phyloP scores from a whole-genome alignment of 2,888 invertebrate genomes.

The Acrocyrtus sp. region DNA sequence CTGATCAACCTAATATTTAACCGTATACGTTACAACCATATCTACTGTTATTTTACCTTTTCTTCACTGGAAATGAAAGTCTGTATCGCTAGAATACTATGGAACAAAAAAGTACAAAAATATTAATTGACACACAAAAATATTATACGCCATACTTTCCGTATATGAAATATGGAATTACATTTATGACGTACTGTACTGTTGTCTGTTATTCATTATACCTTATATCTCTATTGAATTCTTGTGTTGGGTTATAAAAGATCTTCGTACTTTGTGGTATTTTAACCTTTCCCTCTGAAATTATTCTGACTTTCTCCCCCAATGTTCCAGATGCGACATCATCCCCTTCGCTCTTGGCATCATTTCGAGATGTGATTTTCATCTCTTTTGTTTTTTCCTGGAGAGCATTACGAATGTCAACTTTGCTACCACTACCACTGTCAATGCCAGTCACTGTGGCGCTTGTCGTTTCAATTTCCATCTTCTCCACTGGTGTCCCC shows the following conservation, averaged over 20 bases:
- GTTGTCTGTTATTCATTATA: slow-evolving; percentile 62
- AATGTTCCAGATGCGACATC: too few relatives aligned
- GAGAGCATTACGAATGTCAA: too few relatives aligned
- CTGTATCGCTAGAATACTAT: slow-evolving; percentile 56
- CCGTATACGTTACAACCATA: too few relatives aligned
- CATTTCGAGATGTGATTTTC: not conserved
- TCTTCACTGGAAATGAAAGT: slow-evolving; percentile 49
- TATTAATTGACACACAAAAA: too few relatives aligned
- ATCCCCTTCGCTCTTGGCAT: not conserved
- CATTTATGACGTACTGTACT: not conserved
- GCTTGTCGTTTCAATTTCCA: not conserved
- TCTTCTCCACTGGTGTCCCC: not conserved
- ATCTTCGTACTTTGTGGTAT: slow-evolving; percentile 66
- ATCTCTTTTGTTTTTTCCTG: not conserved
- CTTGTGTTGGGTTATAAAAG: slow-evolving; percentile 98
- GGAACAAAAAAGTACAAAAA: slow-evolving; percentile 10
- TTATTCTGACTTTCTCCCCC: slow-evolving; percentile 27
- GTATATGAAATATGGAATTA: not conserved
- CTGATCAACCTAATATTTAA: too few relatives aligned
- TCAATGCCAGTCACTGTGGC: not conserved
- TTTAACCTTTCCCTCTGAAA: slow-evolving; percentile 58
- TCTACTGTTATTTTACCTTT: slow-evolving; percentile 18
- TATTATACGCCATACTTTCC: too few relatives aligned
- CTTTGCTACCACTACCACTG: not conserved
- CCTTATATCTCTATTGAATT: slow-evolving; percentile 96